A percentile compares a stretch with the other conserved stretches of the same genome.
These are phyloP conservation scores for Halcyon malimbica DNA, from an alignment of 2,113 vertebrate species.

Conservation along the genomic window DNA sequence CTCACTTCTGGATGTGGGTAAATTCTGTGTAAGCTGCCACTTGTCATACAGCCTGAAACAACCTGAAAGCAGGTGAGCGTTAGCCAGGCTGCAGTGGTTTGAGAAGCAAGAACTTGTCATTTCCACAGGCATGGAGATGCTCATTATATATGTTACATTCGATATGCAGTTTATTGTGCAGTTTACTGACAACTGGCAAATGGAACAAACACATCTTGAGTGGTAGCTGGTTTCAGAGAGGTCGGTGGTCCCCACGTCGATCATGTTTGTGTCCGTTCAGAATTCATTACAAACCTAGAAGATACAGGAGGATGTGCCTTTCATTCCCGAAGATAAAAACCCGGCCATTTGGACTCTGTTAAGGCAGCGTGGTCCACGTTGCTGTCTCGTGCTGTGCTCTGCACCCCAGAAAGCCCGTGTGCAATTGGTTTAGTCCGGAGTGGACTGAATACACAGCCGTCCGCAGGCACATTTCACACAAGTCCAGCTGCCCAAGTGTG, in stretches of 20 bases:
- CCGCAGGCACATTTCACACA: accelerated
- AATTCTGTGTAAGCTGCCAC: no score
- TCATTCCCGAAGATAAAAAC: background rate
- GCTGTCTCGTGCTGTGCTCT: background rate
- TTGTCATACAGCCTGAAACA: background rate
- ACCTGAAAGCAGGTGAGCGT: background rate
- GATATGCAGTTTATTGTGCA: background rate
- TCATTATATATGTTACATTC: background rate
- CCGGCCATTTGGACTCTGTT: background rate
- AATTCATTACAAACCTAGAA: background rate
- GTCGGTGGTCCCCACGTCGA: background rate
- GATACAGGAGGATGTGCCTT: background rate
- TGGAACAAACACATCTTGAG: background rate
- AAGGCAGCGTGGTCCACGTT: background rate
- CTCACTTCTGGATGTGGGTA: no score
- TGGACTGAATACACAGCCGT: background rate
- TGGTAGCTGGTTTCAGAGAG: background rate
- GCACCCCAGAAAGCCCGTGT: accelerated
- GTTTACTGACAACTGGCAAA: background rate
- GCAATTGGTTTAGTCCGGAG: background rate
- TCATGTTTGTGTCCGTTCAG: accelerated
- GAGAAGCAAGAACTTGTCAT: background rate
- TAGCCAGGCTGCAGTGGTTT: background rate
- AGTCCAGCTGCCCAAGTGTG: background rate
- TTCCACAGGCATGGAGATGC: background rate